Evolutionary conservation across 2,113 vertebrate species (phyloP).

Genomic region (Coregonus clupeaformis): DNA sequence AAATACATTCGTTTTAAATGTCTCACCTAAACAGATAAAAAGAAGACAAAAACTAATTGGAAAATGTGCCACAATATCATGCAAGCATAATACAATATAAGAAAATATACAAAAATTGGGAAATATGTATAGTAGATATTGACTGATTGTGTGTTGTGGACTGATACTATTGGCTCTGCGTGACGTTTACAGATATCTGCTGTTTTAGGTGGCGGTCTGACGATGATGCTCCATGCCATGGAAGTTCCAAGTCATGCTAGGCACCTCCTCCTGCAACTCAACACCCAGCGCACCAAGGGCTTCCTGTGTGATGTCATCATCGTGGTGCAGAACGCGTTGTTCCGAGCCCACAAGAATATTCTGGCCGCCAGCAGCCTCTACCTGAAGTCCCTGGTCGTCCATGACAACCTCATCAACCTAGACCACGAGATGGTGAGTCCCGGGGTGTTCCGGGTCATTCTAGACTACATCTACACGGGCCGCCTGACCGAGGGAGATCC

Average conservation of each 20-base stretch:
- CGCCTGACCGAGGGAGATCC: constrained; percentile 86
- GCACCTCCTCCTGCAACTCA: constrained; percentile 98
- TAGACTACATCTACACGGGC: constrained; percentile 98
- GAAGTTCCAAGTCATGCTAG: constrained; percentile 96
- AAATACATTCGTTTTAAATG: neutral
- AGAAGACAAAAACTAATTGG: too few relatives aligned
- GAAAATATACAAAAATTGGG: too few relatives aligned
- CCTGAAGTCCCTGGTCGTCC: constrained; percentile 98
- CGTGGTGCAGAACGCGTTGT: constrained; percentile 98
- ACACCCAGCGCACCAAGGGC: constrained; percentile 97
- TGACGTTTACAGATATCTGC: constrained; percentile 59
- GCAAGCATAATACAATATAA: neutral
- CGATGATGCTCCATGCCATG: constrained; percentile 96
- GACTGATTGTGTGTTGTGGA: neutral
- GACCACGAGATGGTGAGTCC: constrained; percentile 99
- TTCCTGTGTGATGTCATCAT: constrained; percentile 99
- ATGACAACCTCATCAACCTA: constrained; percentile 98
- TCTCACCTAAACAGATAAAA: neutral
- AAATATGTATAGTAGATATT: neutral
- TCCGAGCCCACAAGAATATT: constrained; percentile 99
- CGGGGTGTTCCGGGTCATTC: constrained; percentile 93
- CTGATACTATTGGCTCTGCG: constrained; percentile 12
- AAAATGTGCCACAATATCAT: neutral
- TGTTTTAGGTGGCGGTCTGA: constrained; percentile 85
- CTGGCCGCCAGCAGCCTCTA: constrained; percentile 99